phyloP scores from a whole-genome alignment of 2,113 vertebrate genomes.

The Scalopus aquaticus region DNA sequence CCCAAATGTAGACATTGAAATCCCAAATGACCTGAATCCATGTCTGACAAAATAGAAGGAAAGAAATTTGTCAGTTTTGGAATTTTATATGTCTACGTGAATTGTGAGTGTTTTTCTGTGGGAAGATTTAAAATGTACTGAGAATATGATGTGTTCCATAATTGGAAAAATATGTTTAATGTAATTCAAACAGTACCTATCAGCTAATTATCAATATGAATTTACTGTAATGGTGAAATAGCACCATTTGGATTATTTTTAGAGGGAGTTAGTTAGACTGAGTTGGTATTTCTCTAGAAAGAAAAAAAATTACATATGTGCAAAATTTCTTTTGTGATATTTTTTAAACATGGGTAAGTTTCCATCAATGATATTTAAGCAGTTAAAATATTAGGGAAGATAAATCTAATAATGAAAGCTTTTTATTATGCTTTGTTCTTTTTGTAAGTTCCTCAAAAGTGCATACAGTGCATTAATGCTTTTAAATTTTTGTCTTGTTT shows the following conservation, averaged over 20 bases:
- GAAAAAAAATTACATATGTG: neutral
- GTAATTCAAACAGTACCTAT: neutral
- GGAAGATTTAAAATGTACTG: neutral
- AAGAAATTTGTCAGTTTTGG: neutral
- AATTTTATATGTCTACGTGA: constrained; percentile 15
- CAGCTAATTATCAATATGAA: neutral
- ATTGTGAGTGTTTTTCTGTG: neutral
- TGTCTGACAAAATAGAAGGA: constrained; percentile 7
- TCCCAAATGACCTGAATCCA: neutral
- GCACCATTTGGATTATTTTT: constrained; percentile 45
- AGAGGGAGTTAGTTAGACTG: constrained; percentile 56
- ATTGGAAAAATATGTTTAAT: constrained; percentile 51
- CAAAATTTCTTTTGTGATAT: neutral
- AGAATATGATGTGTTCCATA: constrained; percentile 30
- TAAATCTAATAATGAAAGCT: neutral
- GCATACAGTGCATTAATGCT: neutral
- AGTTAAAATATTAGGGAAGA: neutral
- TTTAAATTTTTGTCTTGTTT: neutral
- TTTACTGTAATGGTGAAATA: constrained; percentile 14
- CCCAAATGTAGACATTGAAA: neutral
- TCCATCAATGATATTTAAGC: constrained; percentile 26
- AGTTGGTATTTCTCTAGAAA: constrained; percentile 68
- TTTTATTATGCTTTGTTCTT: neutral
- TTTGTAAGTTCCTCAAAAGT: neutral
- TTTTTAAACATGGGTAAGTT: neutral